These are phyloP conservation scores for Phoebastria nigripes DNA, from an alignment of 2,797 vertebrate species.

Conservation along the genomic window DNA sequence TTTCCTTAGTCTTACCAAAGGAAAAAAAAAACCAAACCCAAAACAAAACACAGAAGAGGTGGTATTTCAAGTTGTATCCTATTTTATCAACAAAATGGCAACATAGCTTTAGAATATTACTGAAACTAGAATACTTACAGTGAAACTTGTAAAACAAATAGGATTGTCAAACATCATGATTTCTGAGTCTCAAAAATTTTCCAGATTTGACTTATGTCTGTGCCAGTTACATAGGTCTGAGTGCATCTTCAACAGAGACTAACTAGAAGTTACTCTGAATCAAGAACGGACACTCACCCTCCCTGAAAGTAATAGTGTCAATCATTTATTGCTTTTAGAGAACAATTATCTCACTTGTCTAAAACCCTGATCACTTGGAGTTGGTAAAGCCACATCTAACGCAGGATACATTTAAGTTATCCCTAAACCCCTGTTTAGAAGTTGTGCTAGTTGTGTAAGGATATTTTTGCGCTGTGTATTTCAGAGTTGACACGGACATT, in stretches of 20 bases:
- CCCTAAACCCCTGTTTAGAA: not conserved
- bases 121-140: not conserved
- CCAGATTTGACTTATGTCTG: not conserved
- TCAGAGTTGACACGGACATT: not conserved
- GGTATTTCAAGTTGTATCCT: not conserved
- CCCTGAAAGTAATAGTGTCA: not conserved
- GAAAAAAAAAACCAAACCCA: too few species aligned
- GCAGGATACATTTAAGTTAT: not conserved
- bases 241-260: not conserved
- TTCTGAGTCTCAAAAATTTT: not conserved
- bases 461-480: not conserved
- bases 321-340: not conserved
- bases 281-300: not conserved
- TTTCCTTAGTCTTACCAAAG: not conserved
- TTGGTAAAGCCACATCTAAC: not conserved
- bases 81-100: not conserved
- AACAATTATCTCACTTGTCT: not conserved
- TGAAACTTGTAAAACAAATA: not conserved
- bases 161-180: not conserved
- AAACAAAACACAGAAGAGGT: not conserved
- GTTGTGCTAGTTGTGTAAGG: not conserved
- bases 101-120: not conserved
- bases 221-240: not conserved
- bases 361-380: not conserved
- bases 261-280: not conserved